phyloP scores from a whole-genome alignment of 2,797 vertebrate species.

The Lacerta agilis region DNA sequence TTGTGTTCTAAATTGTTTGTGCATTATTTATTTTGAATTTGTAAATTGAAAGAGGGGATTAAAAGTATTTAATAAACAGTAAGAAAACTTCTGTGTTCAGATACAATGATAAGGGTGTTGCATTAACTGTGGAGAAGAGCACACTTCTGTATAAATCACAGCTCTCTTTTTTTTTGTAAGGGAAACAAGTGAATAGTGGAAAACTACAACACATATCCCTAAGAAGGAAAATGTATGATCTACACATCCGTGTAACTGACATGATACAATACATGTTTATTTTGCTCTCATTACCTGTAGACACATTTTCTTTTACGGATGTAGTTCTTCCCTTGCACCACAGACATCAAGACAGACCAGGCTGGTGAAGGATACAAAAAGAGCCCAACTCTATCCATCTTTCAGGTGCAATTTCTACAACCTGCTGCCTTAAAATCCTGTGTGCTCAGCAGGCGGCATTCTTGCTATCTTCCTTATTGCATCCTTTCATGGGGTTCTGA shows the following conservation, averaged over 20 bases:
- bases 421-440: not conserved
- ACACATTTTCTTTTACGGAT: constrained; percentile 39
- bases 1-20: not conserved
- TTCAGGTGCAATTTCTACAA: not conserved
- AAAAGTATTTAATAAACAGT: not conserved
- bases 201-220: not conserved
- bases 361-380: constrained; percentile 39
- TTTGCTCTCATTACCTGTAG: not conserved
- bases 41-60: not conserved
- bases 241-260: not conserved
- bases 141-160: not conserved
- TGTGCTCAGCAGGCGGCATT: not conserved
- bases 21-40: not conserved
- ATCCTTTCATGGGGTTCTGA: constrained; percentile 4
- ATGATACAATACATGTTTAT: not conserved
- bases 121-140: not conserved
- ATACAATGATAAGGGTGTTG: not conserved
- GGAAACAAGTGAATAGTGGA: not conserved
- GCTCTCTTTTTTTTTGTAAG: not conserved
- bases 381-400: not conserved
- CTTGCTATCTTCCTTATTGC: constrained; percentile 45
- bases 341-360: not conserved
- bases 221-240: not conserved
- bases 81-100: not conserved
- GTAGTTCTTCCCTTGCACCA: constrained; percentile 41